Percentiles rank a stretch among this genome's conserved stretches.
phyloP scores from a whole-genome alignment of 2,113 vertebrate species.

The Antigone vipio region DNA sequence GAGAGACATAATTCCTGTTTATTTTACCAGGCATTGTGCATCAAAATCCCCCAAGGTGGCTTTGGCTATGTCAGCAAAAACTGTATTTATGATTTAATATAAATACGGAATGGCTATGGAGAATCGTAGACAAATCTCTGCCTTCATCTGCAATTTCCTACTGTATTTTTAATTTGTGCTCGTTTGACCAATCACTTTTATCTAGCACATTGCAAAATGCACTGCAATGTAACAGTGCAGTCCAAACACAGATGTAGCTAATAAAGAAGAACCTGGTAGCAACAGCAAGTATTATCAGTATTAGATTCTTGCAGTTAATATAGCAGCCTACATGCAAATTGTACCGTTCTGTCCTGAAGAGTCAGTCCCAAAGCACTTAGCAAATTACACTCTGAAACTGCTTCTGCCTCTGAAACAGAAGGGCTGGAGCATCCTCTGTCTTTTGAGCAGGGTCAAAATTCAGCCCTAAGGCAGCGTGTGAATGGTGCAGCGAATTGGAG shows the following conservation, averaged over 20 bases:
- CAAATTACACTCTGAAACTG: constrained; percentile 57
- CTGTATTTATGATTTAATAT: constrained; percentile 33
- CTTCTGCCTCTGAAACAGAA: constrained; percentile 51
- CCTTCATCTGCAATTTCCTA: neutral
- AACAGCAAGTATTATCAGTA: constrained; percentile 14
- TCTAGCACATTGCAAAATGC: neutral
- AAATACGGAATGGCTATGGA: constrained; percentile 14
- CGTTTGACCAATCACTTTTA: neutral
- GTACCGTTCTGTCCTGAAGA: constrained; percentile 11
- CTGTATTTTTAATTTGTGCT: constrained; percentile 26
- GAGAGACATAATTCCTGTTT: constrained; percentile 35
- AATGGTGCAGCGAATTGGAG: constrained; percentile 26
- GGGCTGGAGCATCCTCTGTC: neutral
- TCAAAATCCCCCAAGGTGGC: constrained; percentile 24
- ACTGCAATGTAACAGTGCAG: neutral
- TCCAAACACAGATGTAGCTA: neutral
- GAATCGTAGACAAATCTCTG: neutral
- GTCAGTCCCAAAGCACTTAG: constrained; percentile 64
- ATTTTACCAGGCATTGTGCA: constrained; percentile 4
- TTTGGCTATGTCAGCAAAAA: constrained; percentile 16
- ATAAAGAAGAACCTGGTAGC: constrained; percentile 25
- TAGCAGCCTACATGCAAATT: constrained; percentile 33
- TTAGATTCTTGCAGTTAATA: constrained; percentile 45
- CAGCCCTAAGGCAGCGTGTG: constrained; percentile 36
- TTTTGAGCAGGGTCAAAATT: constrained; percentile 56